Base-by-base conservation (phyloP, 2,888 invertebrate genomes). In the Aromia moschata region DNA sequence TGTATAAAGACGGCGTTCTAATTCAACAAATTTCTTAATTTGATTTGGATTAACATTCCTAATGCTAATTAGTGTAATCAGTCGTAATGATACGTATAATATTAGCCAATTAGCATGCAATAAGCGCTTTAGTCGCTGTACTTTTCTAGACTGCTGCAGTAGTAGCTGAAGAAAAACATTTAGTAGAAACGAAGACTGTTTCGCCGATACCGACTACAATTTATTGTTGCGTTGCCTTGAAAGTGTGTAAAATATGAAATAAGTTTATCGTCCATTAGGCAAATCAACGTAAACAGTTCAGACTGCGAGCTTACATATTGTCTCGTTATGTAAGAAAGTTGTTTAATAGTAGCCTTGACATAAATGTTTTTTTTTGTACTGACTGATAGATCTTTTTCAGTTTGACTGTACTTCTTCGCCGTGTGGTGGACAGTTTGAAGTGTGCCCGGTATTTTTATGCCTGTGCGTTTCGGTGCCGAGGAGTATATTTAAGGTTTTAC, bases 291-390 rank as follows among this genome's bases (percentile, higher is more conserved):
- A 33, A 3, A 46, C 15, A 18, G 12, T 17, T 30, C 37, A 37
- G n/a, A n/a, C 37, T 20, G 14, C 18, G 10, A 49, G 7, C 20
- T 38, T 38, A 37, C 14, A 25, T 49, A 49, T 15, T 55, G 17
- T n/a, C 14, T 1, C 11, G 41, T 72, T 70, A 67, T 69, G 63
- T 65, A 70, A 72, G 70, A 68, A 67, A 60, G 70, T 70, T 67
- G 61, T 60, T 64, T 62, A 71, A 70, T 66, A 62, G 56, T 56
- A 60, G 67, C 72, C 70, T 72, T 72, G 72, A 69, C 70, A 70
- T 61, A 67, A 69, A 64, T 70, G 70, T 61, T 60, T 64, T 53
- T n/a, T 63, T 69, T 70, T 67, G 16, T 52, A 17, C 15, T 17
- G 41, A 43, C 58, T 57, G 57, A 55, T 60, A 56, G 58, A 52